These are phyloP conservation scores for Pseudochirops cupreus DNA, from an alignment of 2,797 vertebrate genomes.

Conservation along the genomic window DNA sequence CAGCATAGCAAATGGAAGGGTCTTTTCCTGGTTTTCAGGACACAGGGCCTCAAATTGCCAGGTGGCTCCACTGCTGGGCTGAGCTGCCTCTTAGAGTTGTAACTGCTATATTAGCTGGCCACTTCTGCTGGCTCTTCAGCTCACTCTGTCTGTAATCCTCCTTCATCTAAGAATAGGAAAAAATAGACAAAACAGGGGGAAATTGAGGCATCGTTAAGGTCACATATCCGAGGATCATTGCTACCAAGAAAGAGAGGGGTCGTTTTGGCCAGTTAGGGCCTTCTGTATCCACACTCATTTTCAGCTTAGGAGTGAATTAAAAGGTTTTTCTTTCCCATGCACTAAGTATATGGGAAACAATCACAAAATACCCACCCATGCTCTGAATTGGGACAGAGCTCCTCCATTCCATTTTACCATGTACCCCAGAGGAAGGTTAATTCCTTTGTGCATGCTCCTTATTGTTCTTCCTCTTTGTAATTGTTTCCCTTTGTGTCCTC, in stretches of 20 bases:
- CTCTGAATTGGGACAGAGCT: background rate
- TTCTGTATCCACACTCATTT: background rate
- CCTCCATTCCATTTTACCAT: background rate
- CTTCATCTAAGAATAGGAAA: background rate
- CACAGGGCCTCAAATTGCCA: background rate
- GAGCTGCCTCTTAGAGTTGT: background rate
- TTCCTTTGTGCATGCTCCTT: background rate
- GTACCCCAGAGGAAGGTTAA: background rate
- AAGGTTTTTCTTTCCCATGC: background rate
- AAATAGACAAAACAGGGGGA: background rate
- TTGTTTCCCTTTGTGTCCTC: background rate
- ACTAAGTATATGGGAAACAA: background rate
- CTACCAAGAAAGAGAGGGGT: background rate
- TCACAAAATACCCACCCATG: background rate
- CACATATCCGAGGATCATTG: background rate
- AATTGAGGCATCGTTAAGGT: background rate
- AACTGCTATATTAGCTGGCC: background rate
- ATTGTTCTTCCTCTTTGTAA: background rate
- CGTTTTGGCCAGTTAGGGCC: background rate
- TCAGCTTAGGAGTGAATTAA: background rate
- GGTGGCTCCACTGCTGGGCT: background rate
- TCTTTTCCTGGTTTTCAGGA: background rate
- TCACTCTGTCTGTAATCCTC: background rate
- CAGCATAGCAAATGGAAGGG: background rate
- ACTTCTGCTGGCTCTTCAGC: background rate